These are phyloP conservation scores for Cathartes aura DNA, from an alignment of 2,113 vertebrate genomes.

Conservation along the genomic window DNA sequence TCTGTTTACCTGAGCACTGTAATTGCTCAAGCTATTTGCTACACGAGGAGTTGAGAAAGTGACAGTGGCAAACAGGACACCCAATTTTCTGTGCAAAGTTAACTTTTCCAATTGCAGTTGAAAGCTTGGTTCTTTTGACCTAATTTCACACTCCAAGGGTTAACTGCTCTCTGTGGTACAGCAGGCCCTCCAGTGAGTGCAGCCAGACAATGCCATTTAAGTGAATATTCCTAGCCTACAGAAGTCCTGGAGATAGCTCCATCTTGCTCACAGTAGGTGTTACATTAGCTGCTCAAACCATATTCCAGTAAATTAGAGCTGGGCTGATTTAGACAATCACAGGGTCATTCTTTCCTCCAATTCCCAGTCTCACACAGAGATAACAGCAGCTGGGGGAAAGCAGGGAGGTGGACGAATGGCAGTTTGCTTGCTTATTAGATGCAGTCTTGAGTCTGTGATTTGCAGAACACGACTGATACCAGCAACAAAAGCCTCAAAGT, in stretches of 20 bases:
- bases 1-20: neutral
- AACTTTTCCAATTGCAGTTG: constrained; percentile 64
- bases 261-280: constrained; percentile 79
- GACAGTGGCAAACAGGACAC: constrained; percentile 45
- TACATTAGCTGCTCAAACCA: constrained; percentile 80
- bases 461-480: constrained; percentile 45
- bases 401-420: constrained; percentile 55
- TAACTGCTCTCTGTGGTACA: constrained; percentile 50
- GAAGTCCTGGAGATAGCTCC: constrained; percentile 74
- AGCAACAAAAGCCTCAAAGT: constrained; percentile 26
- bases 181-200: constrained; percentile 50
- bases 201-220: constrained; percentile 68
- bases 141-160: constrained; percentile 68
- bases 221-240: constrained; percentile 57
- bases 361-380: constrained; percentile 74
- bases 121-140: constrained; percentile 65
- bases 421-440: constrained; percentile 68
- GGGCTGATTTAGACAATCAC: constrained; percentile 79
- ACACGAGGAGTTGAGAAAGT: neutral
- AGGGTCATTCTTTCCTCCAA: constrained; percentile 76
- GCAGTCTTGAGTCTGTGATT: constrained; percentile 66
- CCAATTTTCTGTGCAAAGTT: constrained; percentile 56
- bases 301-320: constrained; percentile 83
- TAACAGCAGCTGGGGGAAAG: constrained; percentile 71
- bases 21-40: neutral